Evolutionary conservation across 2,888 invertebrate species (phyloP), one percentile per base, ranked within the genome.

Genomic region (Folsomia manolachei): DNA sequence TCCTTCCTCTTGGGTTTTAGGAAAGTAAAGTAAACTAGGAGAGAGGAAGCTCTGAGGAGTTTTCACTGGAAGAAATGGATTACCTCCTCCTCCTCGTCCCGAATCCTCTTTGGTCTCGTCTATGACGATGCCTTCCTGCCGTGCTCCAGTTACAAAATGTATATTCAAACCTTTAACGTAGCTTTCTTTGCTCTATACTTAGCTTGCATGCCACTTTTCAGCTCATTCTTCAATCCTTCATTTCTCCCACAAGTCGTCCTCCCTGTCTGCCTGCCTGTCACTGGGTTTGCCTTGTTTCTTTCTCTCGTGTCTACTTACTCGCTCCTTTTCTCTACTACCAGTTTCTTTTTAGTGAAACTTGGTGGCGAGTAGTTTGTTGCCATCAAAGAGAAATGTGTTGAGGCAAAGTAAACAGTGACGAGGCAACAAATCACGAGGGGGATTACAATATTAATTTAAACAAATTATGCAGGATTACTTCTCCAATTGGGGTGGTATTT

Each of bases 11-110:
- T 64, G 64, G 39, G 39, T 39, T 39, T 39, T 9, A 39, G 39
- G 39, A 39, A 39, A 39, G 39, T 4, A 14, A 39, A 39, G 39
- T 39, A n/a, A n/a, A n/a, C n/a, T n/a, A n/a, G n/a, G n/a, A n/a
- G n/a, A n/a, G 39, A 39, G 14, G 39, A 39, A 39, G 39, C 39
- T 39, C 39, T 39, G 21, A 62, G 62, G 4, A 60, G 60, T 23
- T 23, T 62, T 11, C 23, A 62, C 14, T 62, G 19, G 62, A 24
- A 62, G 24, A 62, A 62, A 62, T 62, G 62, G 62, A 62, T 62
- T 62, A 62, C 62, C 62, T 62, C 23, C 7, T 39, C 39, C n/a
- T n/a, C n/a, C n/a, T n/a, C n/a, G n/a, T n/a, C n/a, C n/a, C n/a
- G n/a, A 39, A 39, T 39, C 39, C 39, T 4, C 39, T 39, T 39